phyloP scores from a whole-genome alignment of 2,113 vertebrate genomes.

The mouse (Mus musculus) region GRCm39 chr17:71966001-71966500 shows the following conservation, averaged over 20 bases:
- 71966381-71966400: too few species aligned
- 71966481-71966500: not conserved
- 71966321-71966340: not conserved
- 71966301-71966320: not conserved
- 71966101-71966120: not conserved
- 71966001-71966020: conserved; percentile 92
- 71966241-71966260: not conserved
- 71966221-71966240: not conserved
- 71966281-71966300: accelerated
- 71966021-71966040: conserved; percentile 83
- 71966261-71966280: not conserved
- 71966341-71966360: not conserved
- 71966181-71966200: not conserved
- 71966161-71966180: not conserved
- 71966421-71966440: too few species aligned
- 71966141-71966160: not conserved
- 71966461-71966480: not conserved
- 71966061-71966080: not conserved
- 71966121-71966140: not conserved
- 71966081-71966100: not conserved
- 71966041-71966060: conserved; percentile 67
- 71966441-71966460: not conserved
- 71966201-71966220: not conserved
- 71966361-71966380: not conserved
- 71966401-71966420: too few species aligned